Evolutionary conservation across 2,888 invertebrate genomes (phyloP), one percentile per base, ranked within the genome.

Genomic region (Melanchra persicariae): DNA sequence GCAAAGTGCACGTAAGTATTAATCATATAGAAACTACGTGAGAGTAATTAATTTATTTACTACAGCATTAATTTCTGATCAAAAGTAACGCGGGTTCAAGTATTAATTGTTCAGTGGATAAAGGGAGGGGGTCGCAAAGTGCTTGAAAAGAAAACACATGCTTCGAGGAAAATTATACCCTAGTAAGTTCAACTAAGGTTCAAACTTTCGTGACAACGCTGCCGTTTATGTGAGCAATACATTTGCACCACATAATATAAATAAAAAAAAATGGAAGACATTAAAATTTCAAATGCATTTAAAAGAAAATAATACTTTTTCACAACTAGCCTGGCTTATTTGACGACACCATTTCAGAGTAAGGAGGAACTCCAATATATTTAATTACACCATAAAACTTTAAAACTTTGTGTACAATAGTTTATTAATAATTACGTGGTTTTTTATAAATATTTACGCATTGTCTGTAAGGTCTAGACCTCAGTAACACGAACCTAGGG

Each of bases 1-100:
- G n/a, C 47, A 59, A 12, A 51, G 82, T 82, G 79, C 73, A 51
- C 12, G 19, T 62, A 51, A 37, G 19, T 52, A 51, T 60, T 57
- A n/a, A 51, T 62, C 22, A 45, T 81, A 47, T 22, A 76, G 22
- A 52, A 57, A 60, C 51, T 77, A 77, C 34, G 45, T 61, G 70
- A 77, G 59, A 51, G 0, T 37, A 52, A 61, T 12, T 52, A 61
- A 61, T 43, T 26, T 49, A 61, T 26, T 9, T 15, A 49, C 12
- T 55, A n/a, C 9, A 24, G 2, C 43, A 34, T 55, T 24, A 22
- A 5, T n/a, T 24, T 54, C 45, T 30, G 0, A 45, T 17, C 24
- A 30, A 19, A 47, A 24, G 4, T 43, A 43, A 51, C 12, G 34
- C 22, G 45, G 34, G 3, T n/a, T 12, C 8, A 10, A 19, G 17